Evolutionary conservation across 2,888 invertebrate species (phyloP).

Genomic region (Drosophila demipolita): DNA sequence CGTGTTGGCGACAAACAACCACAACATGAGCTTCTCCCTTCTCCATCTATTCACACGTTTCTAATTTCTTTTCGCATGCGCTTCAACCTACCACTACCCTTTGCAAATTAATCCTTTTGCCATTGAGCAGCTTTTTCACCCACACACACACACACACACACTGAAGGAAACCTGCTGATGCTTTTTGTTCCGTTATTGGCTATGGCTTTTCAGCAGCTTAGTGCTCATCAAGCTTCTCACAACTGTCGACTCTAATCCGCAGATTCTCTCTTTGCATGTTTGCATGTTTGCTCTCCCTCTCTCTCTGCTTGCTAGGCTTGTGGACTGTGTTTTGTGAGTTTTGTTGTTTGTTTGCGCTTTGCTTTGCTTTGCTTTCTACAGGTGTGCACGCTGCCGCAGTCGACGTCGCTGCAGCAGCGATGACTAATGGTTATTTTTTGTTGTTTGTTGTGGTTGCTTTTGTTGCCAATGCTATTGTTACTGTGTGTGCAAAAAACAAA

Average conservation of each 20-base stretch:
- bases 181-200: slow-evolving; percentile 35
- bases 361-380: slow-evolving; percentile 68
- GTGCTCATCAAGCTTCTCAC: slow-evolving; percentile 33
- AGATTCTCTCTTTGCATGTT: neutral
- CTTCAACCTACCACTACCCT: slow-evolving; percentile 8
- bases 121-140: slow-evolving; percentile 15
- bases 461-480: slow-evolving; percentile 19
- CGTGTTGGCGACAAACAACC: slow-evolving; percentile 35
- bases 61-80: slow-evolving; percentile 37
- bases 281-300: slow-evolving; percentile 1
- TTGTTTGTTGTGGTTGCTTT: slow-evolving; percentile 33
- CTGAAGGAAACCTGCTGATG: neutral
- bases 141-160: slow-evolving; percentile 6
- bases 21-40: slow-evolving; percentile 21
- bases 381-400: slow-evolving; percentile 59
- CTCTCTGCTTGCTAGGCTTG: slow-evolving; percentile 9
- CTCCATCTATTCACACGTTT: neutral
- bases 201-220: slow-evolving; percentile 48
- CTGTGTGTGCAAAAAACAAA: slow-evolving; percentile 25
- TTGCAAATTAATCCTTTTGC: slow-evolving; percentile 55
- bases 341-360: slow-evolving; percentile 52
- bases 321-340: slow-evolving; percentile 21
- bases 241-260: slow-evolving; percentile 9
- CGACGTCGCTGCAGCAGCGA: slow-evolving; percentile 34
- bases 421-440: slow-evolving; percentile 69